Percentiles rank a stretch among this genome's conserved stretches.
Evolutionary conservation across 2,797 vertebrate species (phyloP).

Genomic region (Jordanella pulchra): DNA sequence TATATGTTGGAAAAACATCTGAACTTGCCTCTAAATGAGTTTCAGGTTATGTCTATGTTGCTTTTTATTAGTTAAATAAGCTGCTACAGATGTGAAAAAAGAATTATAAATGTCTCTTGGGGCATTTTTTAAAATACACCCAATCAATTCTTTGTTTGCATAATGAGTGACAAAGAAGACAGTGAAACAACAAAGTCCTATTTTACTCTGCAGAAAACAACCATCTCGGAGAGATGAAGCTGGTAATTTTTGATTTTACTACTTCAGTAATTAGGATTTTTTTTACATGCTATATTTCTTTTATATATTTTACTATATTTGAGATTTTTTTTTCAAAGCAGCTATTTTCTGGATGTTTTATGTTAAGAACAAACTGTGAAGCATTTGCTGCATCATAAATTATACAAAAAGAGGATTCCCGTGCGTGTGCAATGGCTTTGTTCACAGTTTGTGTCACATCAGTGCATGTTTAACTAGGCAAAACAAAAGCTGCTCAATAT

Average conservation of each 20-base stretch:
- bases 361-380: slow-evolving; percentile 30
- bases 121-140: slow-evolving; percentile 18
- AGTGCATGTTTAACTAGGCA: slow-evolving; percentile 82
- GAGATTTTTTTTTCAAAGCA: slow-evolving; percentile 20
- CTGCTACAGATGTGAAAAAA: slow-evolving; percentile 21
- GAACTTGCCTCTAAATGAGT: slow-evolving; percentile 35
- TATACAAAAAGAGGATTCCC: slow-evolving; percentile 68
- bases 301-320: slow-evolving; percentile 6
- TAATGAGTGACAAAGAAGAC: slow-evolving; percentile 5
- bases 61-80: slow-evolving; percentile 41
- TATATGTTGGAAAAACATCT: slow-evolving; percentile 1
- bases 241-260: background rate
- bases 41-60: slow-evolving; percentile 34
- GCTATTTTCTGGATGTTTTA: slow-evolving; percentile 27
- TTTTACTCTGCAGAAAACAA: slow-evolving; percentile 5
- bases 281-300: background rate
- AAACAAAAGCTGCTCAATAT: slow-evolving; percentile 84
- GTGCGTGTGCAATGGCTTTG: slow-evolving; percentile 73
- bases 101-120: slow-evolving; percentile 17
- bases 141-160: slow-evolving; percentile 9
- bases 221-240: slow-evolving; percentile 3
- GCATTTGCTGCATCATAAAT: slow-evolving; percentile 68
- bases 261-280: slow-evolving; percentile 1
- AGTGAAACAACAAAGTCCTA: slow-evolving; percentile 1
- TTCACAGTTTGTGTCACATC: slow-evolving; percentile 83